Conservation (phyloP, 2,797 vertebrate genomes). For the Sorex maritimensis region DNA sequence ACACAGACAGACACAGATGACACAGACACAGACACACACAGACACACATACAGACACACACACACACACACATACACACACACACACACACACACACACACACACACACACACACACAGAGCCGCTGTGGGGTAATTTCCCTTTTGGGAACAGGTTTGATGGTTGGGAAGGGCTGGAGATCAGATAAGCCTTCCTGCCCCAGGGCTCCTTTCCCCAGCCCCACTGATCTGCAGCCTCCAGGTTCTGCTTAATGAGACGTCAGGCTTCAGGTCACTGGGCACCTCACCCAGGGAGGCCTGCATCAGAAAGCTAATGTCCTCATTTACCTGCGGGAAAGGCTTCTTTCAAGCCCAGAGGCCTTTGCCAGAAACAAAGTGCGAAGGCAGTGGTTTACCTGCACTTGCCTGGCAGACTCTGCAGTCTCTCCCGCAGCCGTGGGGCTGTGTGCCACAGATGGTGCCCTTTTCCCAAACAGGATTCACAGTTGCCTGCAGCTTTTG, state of each 20-base stretch:
- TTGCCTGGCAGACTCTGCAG: conserved; percentile 26
- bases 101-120: neutral
- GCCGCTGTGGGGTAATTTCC: conserved; percentile 4
- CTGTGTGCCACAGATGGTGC: neutral
- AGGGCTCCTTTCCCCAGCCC: neutral
- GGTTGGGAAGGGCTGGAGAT: conserved; percentile 57
- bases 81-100: too few relatives aligned
- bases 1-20: too few relatives aligned
- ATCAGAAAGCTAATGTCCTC: conserved; percentile 48
- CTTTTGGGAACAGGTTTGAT: neutral
- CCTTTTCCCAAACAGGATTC: neutral
- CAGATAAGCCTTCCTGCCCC: conserved; percentile 34
- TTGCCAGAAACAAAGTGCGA: conserved; percentile 48
- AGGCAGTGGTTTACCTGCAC: conserved; percentile 13
- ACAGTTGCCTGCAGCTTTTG: neutral
- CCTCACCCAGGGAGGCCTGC: conserved; percentile 15
- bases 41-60: too few relatives aligned
- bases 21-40: neutral
- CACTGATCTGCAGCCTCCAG: conserved; percentile 4
- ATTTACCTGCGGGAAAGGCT: neutral
- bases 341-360: conserved; percentile 37
- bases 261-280: neutral
- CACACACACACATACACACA: neutral
- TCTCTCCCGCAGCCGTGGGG: neutral
- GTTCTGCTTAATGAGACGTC: conserved; percentile 53